Evolutionary conservation across 2,113 vertebrate genomes (phyloP).

Genomic region (Paradoxurus hermaphroditus): DNA sequence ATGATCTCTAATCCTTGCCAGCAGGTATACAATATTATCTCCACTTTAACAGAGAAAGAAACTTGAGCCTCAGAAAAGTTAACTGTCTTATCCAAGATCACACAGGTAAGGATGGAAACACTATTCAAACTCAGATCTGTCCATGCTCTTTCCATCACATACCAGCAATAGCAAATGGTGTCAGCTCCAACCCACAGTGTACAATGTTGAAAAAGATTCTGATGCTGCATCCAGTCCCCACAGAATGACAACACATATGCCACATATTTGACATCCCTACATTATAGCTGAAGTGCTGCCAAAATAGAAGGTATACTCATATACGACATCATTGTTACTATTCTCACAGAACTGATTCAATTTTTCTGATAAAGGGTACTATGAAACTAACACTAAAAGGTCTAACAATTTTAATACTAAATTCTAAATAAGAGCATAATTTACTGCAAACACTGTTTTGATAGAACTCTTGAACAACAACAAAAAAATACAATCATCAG

Average conservation of each 20-base stretch:
- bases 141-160: background rate
- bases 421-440: background rate
- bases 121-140: background rate
- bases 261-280: background rate
- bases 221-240: background rate
- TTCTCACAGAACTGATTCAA: background rate
- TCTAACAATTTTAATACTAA: conserved; percentile 30
- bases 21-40: background rate
- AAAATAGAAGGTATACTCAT: conserved; percentile 4
- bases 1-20: background rate
- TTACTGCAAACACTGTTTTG: background rate
- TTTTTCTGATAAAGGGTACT: background rate
- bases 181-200: background rate
- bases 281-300: background rate
- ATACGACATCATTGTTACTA: background rate
- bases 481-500: conserved; percentile 25
- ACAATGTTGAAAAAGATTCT: background rate
- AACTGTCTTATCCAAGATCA: conserved; percentile 37
- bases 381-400: conserved; percentile 16
- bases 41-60: background rate
- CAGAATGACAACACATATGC: background rate
- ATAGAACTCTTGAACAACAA: background rate
- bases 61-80: background rate
- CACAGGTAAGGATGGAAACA: background rate
- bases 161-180: background rate